phyloP scores from a whole-genome alignment of 2,113 vertebrate genomes.

The Gasterosteus nipponicus region DNA sequence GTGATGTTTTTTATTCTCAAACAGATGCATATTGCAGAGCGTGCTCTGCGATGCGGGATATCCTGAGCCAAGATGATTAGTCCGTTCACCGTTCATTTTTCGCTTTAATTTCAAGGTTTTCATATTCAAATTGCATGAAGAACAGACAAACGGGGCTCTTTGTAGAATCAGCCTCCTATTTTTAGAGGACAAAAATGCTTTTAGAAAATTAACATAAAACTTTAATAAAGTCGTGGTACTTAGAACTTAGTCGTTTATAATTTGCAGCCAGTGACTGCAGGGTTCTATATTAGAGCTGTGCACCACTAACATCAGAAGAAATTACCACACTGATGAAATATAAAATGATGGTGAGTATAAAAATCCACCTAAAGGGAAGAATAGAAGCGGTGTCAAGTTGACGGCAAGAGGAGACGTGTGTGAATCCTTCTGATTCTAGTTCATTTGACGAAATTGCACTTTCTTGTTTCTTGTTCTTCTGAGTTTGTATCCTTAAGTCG shows the following conservation, averaged over 20 bases:
- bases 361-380: not conserved
- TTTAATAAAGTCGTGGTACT: not conserved
- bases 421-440: not conserved
- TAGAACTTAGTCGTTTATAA: not conserved
- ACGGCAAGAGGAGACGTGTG: not conserved
- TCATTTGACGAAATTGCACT: too few species aligned
- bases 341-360: not conserved
- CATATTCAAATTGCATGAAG: not conserved
- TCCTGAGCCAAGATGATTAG: conserved; percentile 10
- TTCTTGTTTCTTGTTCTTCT: too few species aligned
- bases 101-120: not conserved
- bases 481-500: too few species aligned
- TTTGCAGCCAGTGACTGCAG: not conserved
- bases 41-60: not conserved
- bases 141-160: not conserved
- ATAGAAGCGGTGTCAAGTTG: not conserved
- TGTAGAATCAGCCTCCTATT: too few species aligned
- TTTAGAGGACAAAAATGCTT: not conserved
- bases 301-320: not conserved
- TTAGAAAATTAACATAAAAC: not conserved
- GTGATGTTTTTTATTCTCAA: not conserved
- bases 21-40: not conserved
- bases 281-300: not conserved
- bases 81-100: conserved; percentile 10
- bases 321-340: not conserved